Percentiles rank a stretch among this genome's conserved stretches.
These are phyloP conservation scores for Fulica atra DNA, from an alignment of 2,113 vertebrate genomes.

Conservation along the genomic window DNA sequence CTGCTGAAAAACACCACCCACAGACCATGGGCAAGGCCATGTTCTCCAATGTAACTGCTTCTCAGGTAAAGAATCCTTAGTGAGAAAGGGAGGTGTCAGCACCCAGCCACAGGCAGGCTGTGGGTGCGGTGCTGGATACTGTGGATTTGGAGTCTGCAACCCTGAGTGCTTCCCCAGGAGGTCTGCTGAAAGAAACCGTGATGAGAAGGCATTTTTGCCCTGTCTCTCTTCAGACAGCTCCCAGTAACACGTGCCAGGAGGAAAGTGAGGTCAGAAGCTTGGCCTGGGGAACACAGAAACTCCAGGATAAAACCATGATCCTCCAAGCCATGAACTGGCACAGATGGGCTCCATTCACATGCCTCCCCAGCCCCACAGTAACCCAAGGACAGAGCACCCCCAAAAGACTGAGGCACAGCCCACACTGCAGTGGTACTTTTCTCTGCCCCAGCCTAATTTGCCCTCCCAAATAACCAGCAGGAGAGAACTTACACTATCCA, in stretches of 20 bases:
- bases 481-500: constrained; percentile 88
- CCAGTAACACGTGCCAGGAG: neutral
- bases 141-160: neutral
- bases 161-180: neutral
- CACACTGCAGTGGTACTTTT: neutral
- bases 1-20: neutral
- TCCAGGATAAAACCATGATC: neutral
- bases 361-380: neutral
- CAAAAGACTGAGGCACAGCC: neutral
- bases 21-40: neutral
- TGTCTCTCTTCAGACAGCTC: neutral
- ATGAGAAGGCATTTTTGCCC: neutral
- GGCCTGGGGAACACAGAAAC: neutral
- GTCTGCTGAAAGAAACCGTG: neutral
- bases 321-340: neutral
- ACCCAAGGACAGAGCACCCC: neutral
- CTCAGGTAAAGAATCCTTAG: neutral
- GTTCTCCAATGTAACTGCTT: neutral
- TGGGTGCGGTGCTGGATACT: neutral
- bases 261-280: neutral
- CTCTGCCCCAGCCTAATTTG: neutral
- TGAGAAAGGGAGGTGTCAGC: neutral
- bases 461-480: neutral
- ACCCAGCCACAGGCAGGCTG: neutral
- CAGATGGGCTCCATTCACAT: neutral